These are phyloP conservation scores for Eupeodes corollae DNA, from an alignment of 1,140 invertebrate species.

Conservation along the genomic window DNA sequence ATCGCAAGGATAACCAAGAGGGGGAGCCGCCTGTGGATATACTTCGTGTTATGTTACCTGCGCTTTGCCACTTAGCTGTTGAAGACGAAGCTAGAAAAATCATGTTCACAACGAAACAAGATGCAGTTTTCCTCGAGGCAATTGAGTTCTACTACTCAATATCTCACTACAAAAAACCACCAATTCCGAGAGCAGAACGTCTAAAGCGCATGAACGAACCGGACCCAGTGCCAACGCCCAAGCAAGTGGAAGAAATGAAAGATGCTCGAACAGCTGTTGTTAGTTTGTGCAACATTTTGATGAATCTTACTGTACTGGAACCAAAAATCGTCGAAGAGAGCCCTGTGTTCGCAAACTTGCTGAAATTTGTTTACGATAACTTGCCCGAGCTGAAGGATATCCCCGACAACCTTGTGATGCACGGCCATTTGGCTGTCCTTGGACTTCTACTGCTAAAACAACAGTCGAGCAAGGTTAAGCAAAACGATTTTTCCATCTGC, in stretches of 20 bases:
- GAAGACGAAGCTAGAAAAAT: conserved; percentile 78
- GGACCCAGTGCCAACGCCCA: conserved; percentile 57
- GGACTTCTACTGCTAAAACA: conserved; percentile 75
- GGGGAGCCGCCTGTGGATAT: conserved; percentile 56
- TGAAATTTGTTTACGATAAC: conserved; percentile 79
- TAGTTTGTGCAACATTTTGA: conserved; percentile 79
- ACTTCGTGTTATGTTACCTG: conserved; percentile 69
- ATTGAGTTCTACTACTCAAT: conserved; percentile 76
- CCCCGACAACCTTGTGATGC: conserved; percentile 70
- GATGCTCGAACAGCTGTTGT: conserved; percentile 72
- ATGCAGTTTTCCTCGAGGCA: conserved; percentile 67
- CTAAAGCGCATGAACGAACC: conserved; percentile 60
- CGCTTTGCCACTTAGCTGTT: conserved; percentile 78
- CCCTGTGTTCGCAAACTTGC: conserved; percentile 59
- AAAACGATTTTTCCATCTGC: conserved; percentile 77
- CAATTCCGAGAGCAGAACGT: conserved; percentile 63
- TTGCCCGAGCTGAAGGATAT: conserved; percentile 72
- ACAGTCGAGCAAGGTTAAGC: conserved; percentile 65
- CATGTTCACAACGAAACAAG: conserved; percentile 64
- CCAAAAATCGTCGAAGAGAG: conserved; percentile 67
- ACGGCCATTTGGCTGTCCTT: conserved; percentile 72
- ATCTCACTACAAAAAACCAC: conserved; percentile 72
- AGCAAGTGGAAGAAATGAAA: conserved; percentile 66
- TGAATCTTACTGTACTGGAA: conserved; percentile 84
- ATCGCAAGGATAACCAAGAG: conserved; percentile 43